Conservation (phyloP, 1,140 invertebrate genomes). For the Pseudomyrmex cubaensis region DNA sequence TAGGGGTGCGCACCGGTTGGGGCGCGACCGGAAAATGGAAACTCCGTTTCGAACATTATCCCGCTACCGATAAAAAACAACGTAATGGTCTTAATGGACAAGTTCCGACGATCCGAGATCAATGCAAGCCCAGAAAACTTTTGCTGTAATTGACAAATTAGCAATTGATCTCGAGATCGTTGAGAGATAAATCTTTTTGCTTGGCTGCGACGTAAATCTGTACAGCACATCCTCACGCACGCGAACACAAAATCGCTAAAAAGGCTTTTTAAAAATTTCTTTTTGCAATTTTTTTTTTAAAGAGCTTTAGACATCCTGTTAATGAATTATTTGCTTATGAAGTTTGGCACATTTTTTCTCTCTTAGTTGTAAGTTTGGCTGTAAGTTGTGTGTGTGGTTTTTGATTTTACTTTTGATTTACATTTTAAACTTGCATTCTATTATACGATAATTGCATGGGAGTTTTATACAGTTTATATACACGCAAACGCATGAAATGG, state of each 20-base stretch:
- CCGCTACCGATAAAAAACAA: conserved; percentile 47
- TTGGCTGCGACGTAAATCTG: conserved; percentile 17
- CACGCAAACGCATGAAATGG: conserved; percentile 19
- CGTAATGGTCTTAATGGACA: conserved; percentile 56
- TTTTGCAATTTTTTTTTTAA: not conserved
- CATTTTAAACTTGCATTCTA: not conserved
- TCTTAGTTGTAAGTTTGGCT: not conserved
- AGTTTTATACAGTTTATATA: not conserved
- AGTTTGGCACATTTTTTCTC: too few relatives aligned
- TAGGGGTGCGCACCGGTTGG: conserved; percentile 88
- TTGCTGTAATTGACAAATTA: not conserved
- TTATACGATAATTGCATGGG: conserved; percentile 2
- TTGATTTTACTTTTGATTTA: not conserved
- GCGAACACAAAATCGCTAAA: not conserved
- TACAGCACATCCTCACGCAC: conserved; percentile 4
- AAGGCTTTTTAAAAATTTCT: not conserved
- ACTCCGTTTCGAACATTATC: conserved; percentile 73
- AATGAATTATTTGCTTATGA: too few relatives aligned
- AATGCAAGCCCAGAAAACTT: not conserved
- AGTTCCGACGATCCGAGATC: conserved; percentile 19
- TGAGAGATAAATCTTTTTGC: conserved; percentile 29
- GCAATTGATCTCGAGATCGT: conserved; percentile 37
- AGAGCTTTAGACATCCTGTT: too few relatives aligned
- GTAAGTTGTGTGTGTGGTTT: not conserved
- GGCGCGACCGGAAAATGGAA: conserved; percentile 87